Evolutionary conservation across 2,113 vertebrate genomes (phyloP), one percentile per base, ranked within the genome.

Genomic region (Nanger granti): DNA sequence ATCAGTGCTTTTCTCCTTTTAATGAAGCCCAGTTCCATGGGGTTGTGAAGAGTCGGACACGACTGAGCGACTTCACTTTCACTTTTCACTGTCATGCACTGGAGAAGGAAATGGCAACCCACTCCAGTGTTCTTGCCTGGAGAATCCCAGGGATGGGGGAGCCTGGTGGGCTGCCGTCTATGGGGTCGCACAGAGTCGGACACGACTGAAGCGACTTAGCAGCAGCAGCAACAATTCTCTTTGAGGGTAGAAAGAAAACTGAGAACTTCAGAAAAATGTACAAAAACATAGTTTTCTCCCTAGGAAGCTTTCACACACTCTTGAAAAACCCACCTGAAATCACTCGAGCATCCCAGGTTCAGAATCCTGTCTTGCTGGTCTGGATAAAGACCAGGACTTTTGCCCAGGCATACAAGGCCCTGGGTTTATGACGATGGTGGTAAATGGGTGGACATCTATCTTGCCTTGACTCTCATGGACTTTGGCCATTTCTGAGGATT

Each of bases 381-480:
- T 64, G 37, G 13, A 12, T 5, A 8, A 82, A 87, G 7, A 47
- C 28, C 34, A 52, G 11, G 2, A 14, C 6, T 59, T 47, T 26
- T 26, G 22, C 5, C 47, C n/a, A 0, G 4, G 15, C 7, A 13
- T 3, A 10, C 2, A 9, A 0, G 9, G 17, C 3, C 31, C 73
- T 13, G 69, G 69, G 49, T 5, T 94, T 87, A 34, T 49, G 31
- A 37, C 31, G 5, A 55, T 29, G 41, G 44, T 11, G 37, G 62
- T 26, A n/a, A 37, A 24, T 9, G 14, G 11, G 17, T 26, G 5
- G 17, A 5, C 11, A 7, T 12, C 47, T 47, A 18, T 28, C 13
- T 73, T 60, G n/a, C 0, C 0, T 24, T 62, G 80, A 28, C 54
- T 54, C 55, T 92, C 37, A 5, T 4, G 49, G 55, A 8, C 57